phyloP scores from a whole-genome alignment of 1,140 invertebrate genomes.

The Lasaia peninsularis region DNA sequence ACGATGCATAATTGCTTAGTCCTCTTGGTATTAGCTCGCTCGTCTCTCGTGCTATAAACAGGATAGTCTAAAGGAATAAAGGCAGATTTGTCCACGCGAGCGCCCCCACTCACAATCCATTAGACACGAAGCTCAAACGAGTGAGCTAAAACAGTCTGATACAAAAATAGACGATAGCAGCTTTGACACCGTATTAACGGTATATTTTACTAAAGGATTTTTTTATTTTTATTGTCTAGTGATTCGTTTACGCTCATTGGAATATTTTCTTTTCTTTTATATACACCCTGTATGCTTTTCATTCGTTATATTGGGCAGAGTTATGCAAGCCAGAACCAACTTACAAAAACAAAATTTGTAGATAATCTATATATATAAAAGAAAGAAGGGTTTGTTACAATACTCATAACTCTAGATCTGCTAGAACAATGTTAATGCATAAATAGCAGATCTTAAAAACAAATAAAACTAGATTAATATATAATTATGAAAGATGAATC shows the following conservation, averaged over 20 bases:
- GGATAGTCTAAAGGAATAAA: slow-evolving; percentile 11
- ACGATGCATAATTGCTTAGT: neutral
- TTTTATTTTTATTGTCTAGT: neutral
- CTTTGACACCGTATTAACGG: slow-evolving; percentile 12
- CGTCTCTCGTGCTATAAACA: neutral
- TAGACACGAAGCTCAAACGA: slow-evolving; percentile 9
- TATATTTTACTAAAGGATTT: slow-evolving; percentile 5
- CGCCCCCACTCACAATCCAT: slow-evolving; percentile 11
- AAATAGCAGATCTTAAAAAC: too few species aligned
- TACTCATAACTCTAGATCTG: too few species aligned
- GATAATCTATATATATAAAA: too few species aligned
- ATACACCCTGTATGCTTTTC: too few species aligned
- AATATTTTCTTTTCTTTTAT: neutral
- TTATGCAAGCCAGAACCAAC: too few species aligned
- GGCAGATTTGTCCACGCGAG: slow-evolving; percentile 11
- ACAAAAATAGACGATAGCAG: slow-evolving; percentile 8
- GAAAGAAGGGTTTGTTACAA: too few species aligned
- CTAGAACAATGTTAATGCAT: too few species aligned
- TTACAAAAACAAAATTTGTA: too few species aligned
- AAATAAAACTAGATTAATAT: too few species aligned
- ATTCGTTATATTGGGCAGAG: too few species aligned
- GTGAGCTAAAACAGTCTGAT: slow-evolving; percentile 10
- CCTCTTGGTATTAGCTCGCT: neutral
- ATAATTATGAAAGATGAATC: too few species aligned
- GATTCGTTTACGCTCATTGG: neutral